Base-by-base conservation (phyloP, 2,113 vertebrate species). In the Saimiri boliviensis region DNA sequence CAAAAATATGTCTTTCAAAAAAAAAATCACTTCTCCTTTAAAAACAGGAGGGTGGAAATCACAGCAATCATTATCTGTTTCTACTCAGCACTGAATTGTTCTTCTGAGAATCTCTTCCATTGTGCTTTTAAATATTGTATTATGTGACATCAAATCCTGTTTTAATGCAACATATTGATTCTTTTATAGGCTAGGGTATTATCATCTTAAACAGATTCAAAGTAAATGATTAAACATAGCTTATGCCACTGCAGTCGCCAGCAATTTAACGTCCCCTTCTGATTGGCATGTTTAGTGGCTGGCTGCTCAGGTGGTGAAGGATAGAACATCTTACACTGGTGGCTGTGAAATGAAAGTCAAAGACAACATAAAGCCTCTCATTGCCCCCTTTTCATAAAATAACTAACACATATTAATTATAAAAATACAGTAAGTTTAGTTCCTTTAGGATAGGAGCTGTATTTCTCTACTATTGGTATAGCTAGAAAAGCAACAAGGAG, bases 91-190 rank as follows among this genome's bases (percentile, higher is more conserved):
- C 20, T 84, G 79, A 96, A 74, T 89, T 93, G 47, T 95, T 95
- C 86, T 95, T 92, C 82, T 17, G 30, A 94, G 79, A 96, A 89
- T 84, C 91, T 81, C 95, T 92, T 96, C 63, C 37, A 83, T 91
- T 94, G 58, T 81, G 85, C 56, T 96, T 97, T 89, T 94, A 92
- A 98, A 97, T 89, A 94, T 86, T 79, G 14, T 70, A 76, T 89
- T 91, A 25, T 60, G 85, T 3, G 42, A 95, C 35, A 86, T 96
- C 77, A 84, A 96, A 94, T 94, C 98, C 58, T 96, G 42, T 94
- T 98, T 96, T 97, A 97, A 97, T 98, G 47, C 40, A 97, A 47
- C 16, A 71, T 97, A 94, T 66, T 81, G 35, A 93, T 98, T 98
- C 52, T 96, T 12, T 92, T 93, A 93, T 66, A 87, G 76, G 63